Base-by-base conservation (phyloP, 2,113 vertebrate species). In the Lagopus muta region DNA sequence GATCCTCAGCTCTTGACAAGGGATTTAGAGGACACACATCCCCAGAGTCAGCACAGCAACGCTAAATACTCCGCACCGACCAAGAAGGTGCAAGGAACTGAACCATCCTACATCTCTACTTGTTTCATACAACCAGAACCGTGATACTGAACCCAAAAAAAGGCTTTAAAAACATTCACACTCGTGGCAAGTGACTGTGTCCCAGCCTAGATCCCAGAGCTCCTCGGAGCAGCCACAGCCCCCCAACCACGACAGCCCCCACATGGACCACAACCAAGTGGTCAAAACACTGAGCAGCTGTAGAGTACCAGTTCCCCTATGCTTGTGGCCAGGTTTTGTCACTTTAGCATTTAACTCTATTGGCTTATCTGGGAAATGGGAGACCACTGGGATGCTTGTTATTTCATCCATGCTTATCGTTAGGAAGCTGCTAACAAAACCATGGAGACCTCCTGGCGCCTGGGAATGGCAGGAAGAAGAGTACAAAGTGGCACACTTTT, bases 361-460 rank as follows among this genome's bases (percentile, higher is more conserved):
- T 38, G 47, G 43, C 13, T 61, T 11, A 18, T 62, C 9, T 70
- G 70, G 71, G 78, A 48, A 62, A 32, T 62, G 38, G 25, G 38
- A 91, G 45, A 16, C 62, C 54, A 19, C 15, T 0, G 5, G 81
- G 62, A 83, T 55, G n/a, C 54, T 19, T 75, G 78, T 72, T 65
- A 57, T 87, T 83, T 47, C 69, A 52, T 75, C 72, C 78, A 80
- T 0, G 2, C 54, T 71, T 54, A 20, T 38, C 48, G 28, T 86
- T 50, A 91, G 72, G 62, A 94, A 82, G 71, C 79, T 91, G 87
- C 54, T 88, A 77, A 30, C 6, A 28, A 85, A 95, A 58, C 66
- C 82, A 69, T 77, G 69, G 90, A 90, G 84, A 79, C 60, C 84
- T 94, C 85, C 86, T 22, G 70, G 62, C 91, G 62, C 85, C 89